Evolutionary conservation across 2,888 invertebrate species (phyloP).

Genomic region (Neocrepidodera transversa): DNA sequence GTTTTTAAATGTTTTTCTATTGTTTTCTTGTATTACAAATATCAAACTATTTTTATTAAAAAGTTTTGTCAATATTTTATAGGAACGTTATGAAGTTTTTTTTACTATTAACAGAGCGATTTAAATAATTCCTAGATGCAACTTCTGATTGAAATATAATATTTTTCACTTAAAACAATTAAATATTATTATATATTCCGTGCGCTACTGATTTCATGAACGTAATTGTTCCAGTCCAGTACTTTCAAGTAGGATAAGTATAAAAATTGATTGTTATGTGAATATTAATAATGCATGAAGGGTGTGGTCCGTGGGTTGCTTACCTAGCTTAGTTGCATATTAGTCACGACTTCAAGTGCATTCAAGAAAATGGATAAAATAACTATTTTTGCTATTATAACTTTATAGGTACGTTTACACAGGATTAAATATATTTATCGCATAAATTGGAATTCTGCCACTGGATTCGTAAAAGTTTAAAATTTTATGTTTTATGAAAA

Average conservation of each 20-base stretch:
- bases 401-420: constrained; percentile 10
- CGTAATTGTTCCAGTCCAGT: constrained; percentile 21
- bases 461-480: too few species aligned
- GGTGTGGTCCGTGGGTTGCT: constrained; percentile 26
- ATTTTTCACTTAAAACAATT: too few species aligned
- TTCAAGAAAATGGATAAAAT: constrained; percentile 19
- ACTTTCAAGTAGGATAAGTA: constrained; percentile 11
- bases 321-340: constrained; percentile 18
- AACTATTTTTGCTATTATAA: constrained; percentile 13
- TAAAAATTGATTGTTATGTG: constrained; percentile 24
- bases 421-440: not conserved
- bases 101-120: too few species aligned
- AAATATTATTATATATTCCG: too few species aligned
- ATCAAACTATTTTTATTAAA: too few species aligned
- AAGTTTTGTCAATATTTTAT: too few species aligned
- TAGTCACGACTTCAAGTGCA: constrained; percentile 30
- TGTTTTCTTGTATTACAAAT: too few species aligned
- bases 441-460: not conserved
- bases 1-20: constrained; percentile 11
- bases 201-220: constrained; percentile 15
- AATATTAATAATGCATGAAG: constrained; percentile 23
- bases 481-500: too few species aligned
- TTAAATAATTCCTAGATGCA: too few species aligned
- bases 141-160: too few species aligned
- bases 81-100: too few species aligned